phyloP scores from a whole-genome alignment of 2,113 vertebrate genomes.

The Manacus vitellinus region DNA sequence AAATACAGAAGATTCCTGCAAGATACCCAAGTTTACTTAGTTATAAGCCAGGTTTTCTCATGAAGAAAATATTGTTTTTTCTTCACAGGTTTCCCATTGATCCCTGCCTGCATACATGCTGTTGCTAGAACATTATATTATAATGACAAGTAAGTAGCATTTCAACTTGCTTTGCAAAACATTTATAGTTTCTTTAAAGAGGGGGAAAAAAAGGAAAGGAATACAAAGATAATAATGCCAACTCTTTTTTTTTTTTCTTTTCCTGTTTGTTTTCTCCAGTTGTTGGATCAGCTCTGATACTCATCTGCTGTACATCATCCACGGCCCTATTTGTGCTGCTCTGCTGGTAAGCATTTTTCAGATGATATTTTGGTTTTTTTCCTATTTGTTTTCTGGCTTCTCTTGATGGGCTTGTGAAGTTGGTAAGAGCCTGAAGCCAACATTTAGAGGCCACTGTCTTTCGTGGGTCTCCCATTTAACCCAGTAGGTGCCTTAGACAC shows the following conservation, averaged over 20 bases:
- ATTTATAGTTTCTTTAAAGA: not conserved
- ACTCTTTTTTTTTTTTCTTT: not conserved
- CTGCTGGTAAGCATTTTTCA: constrained; percentile 83
- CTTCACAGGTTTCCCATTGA: constrained; percentile 89
- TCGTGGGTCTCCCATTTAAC: not conserved
- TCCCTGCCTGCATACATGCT: constrained; percentile 91
- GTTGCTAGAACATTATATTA: constrained; percentile 93
- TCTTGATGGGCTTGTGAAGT: not conserved
- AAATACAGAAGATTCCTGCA: not conserved
- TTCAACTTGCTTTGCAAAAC: not conserved
- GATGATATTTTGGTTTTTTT: not conserved
- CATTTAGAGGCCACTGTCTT: not conserved
- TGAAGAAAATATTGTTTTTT: not conserved
- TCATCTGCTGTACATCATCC: constrained; percentile 95
- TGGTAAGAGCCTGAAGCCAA: not conserved
- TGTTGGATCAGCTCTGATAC: constrained; percentile 99
- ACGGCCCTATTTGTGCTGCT: constrained; percentile 95
- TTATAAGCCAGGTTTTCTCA: not conserved
- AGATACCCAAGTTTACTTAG: not conserved
- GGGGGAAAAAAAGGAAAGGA: not conserved
- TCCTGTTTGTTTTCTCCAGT: constrained; percentile 69
- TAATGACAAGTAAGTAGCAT: constrained; percentile 90
- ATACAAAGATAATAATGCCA: not conserved
- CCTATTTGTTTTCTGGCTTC: not conserved
- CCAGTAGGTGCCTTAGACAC: not conserved